A percentile compares a stretch with the other conserved stretches of the same genome.
These are phyloP conservation scores for Helogale parvula DNA, from an alignment of 2,113 vertebrate genomes.

Conservation along the genomic window DNA sequence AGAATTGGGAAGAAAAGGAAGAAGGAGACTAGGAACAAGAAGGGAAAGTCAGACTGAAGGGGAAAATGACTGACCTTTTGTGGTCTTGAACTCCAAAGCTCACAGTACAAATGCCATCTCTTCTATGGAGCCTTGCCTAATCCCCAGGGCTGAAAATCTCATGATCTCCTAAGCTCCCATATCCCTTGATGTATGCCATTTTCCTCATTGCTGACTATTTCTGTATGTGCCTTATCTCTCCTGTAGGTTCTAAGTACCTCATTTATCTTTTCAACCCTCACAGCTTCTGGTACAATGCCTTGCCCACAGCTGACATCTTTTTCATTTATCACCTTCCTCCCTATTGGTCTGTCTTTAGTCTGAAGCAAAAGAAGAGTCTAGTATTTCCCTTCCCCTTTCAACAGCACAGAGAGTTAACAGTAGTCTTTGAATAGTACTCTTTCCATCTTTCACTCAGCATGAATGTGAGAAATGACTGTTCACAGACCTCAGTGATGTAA, in stretches of 20 bases:
- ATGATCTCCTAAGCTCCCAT: neutral
- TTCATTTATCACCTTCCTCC: neutral
- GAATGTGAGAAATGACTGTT: neutral
- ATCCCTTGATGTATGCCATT: neutral
- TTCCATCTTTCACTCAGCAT: neutral
- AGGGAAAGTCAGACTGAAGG: neutral
- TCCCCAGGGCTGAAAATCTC: neutral
- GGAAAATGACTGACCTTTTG: neutral
- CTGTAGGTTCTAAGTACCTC: neutral
- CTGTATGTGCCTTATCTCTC: neutral
- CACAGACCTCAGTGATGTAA: neutral
- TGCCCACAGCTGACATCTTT: neutral
- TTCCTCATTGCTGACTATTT: neutral
- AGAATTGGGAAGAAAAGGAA: neutral
- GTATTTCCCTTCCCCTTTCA: neutral
- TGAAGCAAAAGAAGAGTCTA: neutral
- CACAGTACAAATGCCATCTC: neutral
- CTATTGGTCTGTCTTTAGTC: neutral
- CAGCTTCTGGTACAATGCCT: neutral
- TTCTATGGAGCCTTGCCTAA: neutral
- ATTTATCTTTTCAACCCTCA: neutral
- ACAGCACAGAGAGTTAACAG: neutral
- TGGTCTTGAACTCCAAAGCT: neutral
- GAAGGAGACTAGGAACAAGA: neutral
- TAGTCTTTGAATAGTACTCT: neutral